A percentile compares a stretch with the other conserved stretches of the same genome.
These are phyloP conservation scores for Potorous gilbertii DNA, from an alignment of 2,797 vertebrate genomes.

Conservation along the genomic window DNA sequence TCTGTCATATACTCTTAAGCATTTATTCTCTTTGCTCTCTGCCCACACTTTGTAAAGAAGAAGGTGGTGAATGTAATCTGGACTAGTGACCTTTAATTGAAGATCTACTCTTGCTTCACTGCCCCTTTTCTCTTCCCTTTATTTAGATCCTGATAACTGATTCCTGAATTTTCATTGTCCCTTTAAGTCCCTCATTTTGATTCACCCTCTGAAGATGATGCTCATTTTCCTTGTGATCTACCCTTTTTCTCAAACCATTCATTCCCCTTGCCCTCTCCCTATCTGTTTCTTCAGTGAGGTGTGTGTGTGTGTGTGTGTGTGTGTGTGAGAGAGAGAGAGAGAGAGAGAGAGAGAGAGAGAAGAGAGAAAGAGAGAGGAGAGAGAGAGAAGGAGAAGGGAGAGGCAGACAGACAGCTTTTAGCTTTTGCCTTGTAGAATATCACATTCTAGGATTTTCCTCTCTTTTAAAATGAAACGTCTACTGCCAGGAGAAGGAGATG, in stretches of 20 bases:
- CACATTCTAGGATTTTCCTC: background rate
- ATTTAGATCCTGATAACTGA: no score
- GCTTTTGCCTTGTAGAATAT: background rate
- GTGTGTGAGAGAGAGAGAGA: no score
- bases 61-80: background rate
- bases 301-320: no score
- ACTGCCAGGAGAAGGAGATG: background rate
- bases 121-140: no score
- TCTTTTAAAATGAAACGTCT: background rate
- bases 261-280: background rate
- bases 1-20: background rate
- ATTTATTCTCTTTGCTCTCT: background rate
- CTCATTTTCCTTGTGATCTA: background rate
- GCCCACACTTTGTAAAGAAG: background rate
- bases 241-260: background rate
- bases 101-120: background rate
- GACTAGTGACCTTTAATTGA: background rate
- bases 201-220: background rate
- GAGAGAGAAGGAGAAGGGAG: background rate
- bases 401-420: background rate
- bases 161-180: background rate
- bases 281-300: background rate
- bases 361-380: fast-evolving
- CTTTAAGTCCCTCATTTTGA: background rate
- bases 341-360: no score